phyloP scores from a whole-genome alignment of 1,140 invertebrate species.

The Brachionus plicatilis region DNA sequence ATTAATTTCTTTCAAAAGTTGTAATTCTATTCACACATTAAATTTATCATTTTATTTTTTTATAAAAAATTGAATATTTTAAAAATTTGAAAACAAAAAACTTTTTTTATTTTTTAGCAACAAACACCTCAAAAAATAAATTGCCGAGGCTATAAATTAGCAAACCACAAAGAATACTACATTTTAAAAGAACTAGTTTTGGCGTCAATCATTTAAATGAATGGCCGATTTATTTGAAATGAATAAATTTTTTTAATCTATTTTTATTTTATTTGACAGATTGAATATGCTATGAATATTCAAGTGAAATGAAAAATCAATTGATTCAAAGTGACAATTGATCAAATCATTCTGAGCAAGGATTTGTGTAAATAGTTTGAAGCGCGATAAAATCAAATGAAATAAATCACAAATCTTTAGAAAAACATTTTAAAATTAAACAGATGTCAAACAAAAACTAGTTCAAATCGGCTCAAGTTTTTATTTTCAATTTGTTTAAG shows the following conservation, averaged over 20 bases:
- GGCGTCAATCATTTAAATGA: background rate
- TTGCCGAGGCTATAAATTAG: no score
- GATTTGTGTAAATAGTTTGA: background rate
- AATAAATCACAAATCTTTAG: background rate
- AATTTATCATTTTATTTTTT: no score
- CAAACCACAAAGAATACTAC: no score
- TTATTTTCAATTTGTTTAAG: background rate
- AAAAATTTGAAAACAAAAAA: no score
- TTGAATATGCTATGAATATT: background rate
- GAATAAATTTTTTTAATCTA: background rate
- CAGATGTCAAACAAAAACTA: background rate
- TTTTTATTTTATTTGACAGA: background rate
- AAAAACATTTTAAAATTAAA: background rate
- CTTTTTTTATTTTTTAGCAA: no score
- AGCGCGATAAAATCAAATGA: background rate
- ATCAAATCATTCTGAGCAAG: background rate
- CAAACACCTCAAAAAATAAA: no score
- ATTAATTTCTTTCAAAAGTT: no score
- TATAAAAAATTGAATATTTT: no score
- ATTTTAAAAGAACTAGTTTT: background rate
- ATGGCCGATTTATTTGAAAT: background rate
- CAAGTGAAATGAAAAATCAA: background rate
- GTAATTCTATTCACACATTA: no score
- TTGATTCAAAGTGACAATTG: background rate
- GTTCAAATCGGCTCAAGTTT: background rate